These are phyloP conservation scores for Danaus plexippus DNA, from an alignment of 1,140 invertebrate genomes.

Conservation along the genomic window DNA sequence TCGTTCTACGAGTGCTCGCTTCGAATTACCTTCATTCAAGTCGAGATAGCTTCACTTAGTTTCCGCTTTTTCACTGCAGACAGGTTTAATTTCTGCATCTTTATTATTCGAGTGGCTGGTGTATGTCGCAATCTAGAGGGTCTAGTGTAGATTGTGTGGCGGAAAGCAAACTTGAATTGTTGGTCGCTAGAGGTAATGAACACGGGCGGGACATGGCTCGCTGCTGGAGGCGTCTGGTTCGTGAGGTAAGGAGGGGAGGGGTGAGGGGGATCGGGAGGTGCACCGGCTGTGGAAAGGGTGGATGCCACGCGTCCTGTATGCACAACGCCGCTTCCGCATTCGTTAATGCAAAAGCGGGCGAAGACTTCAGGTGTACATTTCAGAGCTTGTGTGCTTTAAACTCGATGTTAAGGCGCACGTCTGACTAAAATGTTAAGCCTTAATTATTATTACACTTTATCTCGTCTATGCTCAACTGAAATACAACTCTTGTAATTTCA, in stretches of 20 bases:
- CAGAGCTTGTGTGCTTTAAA: slow-evolving; percentile 67
- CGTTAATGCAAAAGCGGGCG: slow-evolving; percentile 70
- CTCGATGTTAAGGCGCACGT: slow-evolving; percentile 61
- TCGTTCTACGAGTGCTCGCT: slow-evolving; percentile 59
- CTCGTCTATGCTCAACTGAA: slow-evolving; percentile 31
- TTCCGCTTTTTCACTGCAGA: slow-evolving; percentile 64
- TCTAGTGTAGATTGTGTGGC: slow-evolving; percentile 67
- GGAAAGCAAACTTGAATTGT: slow-evolving; percentile 71
- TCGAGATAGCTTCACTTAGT: slow-evolving; percentile 71
- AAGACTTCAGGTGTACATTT: slow-evolving; percentile 70
- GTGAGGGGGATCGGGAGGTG: slow-evolving; percentile 27
- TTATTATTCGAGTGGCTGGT: slow-evolving; percentile 69
- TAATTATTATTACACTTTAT: slow-evolving; percentile 68
- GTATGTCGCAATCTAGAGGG: slow-evolving; percentile 54
- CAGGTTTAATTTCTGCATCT: slow-evolving; percentile 69
- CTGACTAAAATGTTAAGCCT: slow-evolving; percentile 59
- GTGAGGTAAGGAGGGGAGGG: slow-evolving; percentile 43
- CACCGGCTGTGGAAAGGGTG: slow-evolving; percentile 32
- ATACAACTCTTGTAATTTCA: too few species aligned
- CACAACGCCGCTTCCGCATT: slow-evolving; percentile 69
- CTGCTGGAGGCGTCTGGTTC: slow-evolving; percentile 57
- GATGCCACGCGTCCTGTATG: slow-evolving; percentile 66
- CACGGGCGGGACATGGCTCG: slow-evolving; percentile 58
- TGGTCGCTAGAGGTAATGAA: slow-evolving; percentile 69
- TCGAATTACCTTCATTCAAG: slow-evolving; percentile 65